These are phyloP conservation scores for Apodemia hepburni DNA, from an alignment of 2,888 invertebrate species.

Conservation along the genomic window DNA sequence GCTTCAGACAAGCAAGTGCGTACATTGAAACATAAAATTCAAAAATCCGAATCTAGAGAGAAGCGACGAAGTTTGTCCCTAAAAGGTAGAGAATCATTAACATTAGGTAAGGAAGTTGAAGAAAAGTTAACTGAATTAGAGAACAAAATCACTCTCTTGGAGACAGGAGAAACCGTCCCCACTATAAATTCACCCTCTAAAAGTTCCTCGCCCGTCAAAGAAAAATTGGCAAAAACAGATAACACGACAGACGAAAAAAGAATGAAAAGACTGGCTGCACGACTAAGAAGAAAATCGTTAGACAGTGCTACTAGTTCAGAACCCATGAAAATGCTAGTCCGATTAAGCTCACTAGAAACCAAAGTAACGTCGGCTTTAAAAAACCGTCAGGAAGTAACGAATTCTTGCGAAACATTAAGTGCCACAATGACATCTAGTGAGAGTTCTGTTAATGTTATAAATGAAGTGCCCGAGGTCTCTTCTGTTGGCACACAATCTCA, in stretches of 20 bases:
- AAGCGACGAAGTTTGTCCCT: slow-evolving; percentile 90
- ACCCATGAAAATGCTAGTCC: slow-evolving; percentile 89
- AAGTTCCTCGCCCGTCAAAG: slow-evolving; percentile 76
- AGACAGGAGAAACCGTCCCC: slow-evolving; percentile 69
- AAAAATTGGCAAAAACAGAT: slow-evolving; percentile 73
- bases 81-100: slow-evolving; percentile 90
- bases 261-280: slow-evolving; percentile 74
- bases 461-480: slow-evolving; percentile 50
- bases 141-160: slow-evolving; percentile 86
- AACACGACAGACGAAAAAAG: slow-evolving; percentile 70
- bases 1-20: slow-evolving; percentile 91
- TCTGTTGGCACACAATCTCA: slow-evolving; percentile 73
- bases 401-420: slow-evolving; percentile 80
- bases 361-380: slow-evolving; percentile 84
- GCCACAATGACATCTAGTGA: slow-evolving; percentile 60
- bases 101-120: slow-evolving; percentile 91
- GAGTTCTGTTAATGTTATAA: slow-evolving; percentile 46
- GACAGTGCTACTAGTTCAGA: slow-evolving; percentile 89
- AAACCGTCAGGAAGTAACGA: slow-evolving; percentile 64
- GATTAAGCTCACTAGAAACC: slow-evolving; percentile 88
- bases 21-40: slow-evolving; percentile 88
- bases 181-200: slow-evolving; percentile 72
- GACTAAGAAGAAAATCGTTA: slow-evolving; percentile 86
- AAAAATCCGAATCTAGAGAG: slow-evolving; percentile 87
- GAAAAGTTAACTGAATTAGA: slow-evolving; percentile 91